A percentile compares a stretch with the other conserved stretches of the same genome.
Conservation (phyloP, 2,113 vertebrate species). For the Macaca mulatta region DNA sequence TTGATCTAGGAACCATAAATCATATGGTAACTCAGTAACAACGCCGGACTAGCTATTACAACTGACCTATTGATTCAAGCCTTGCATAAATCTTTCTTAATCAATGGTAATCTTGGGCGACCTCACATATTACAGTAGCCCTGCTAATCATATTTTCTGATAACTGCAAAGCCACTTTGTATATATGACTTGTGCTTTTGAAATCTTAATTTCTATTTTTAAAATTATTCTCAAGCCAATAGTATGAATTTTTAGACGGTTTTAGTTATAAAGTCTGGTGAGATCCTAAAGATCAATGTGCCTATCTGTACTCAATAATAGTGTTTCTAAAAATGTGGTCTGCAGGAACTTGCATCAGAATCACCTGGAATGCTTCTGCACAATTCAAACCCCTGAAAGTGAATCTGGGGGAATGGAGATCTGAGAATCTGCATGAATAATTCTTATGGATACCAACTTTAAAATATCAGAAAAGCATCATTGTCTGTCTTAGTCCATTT, state of each 20-base stretch:
- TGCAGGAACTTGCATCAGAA: not conserved
- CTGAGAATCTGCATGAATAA: not conserved
- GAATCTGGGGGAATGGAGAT: not conserved
- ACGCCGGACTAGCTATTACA: not conserved
- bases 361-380: not conserved
- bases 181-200: not conserved
- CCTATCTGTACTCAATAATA: not conserved
- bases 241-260: not conserved
- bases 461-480: not conserved
- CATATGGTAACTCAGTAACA: not conserved
- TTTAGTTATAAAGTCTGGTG: conserved; percentile 13
- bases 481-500: not conserved
- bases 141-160: not conserved
- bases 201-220: conserved; percentile 41
- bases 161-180: not conserved
- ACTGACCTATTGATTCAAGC: not conserved
- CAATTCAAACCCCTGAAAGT: not conserved
- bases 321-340: not conserved
- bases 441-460: not conserved
- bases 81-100: not conserved
- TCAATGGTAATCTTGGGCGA: not conserved
- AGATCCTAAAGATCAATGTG: not conserved
- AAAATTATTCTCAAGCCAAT: conserved; percentile 12
- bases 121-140: not conserved
- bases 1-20: conserved; percentile 10